Base-by-base conservation (phyloP, 2,797 vertebrate genomes). In the Argentina silus region DNA sequence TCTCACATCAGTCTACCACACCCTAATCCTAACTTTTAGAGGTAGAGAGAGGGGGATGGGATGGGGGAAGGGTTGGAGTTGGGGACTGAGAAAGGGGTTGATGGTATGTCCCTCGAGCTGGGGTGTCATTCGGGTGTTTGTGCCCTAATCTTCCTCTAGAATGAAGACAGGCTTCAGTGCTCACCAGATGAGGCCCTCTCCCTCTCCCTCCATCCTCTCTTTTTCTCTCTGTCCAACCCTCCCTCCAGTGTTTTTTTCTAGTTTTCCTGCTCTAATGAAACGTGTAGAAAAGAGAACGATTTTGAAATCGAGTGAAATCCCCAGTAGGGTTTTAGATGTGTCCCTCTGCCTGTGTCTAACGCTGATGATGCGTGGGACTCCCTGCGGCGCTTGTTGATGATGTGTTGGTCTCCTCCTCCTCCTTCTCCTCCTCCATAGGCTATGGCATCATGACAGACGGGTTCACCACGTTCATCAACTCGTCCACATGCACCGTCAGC, bases 391-490 rank as follows among this genome's bases (percentile, higher is more conserved):
- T 8, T 21, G 55, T 57, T 57, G 55, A 21, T 21, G 57, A 56
- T 42, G 48, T 5, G 15, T 55, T 55, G 19, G 8, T 4, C 27
- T 19, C 19, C 21, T 11, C 68, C n/a, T 47, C 27, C 11, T 65
- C 21, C 45, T 9, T 87, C 67, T 89, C 83, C 73, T 73, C 91
- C 84, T 78, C 83, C 74, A 0, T 93, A 99, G 97, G 97, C 85
- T 99, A 99, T 0, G 97, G 97, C 77, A 96, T 98, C 79, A 98
- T 99, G 97, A 98, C 97, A 0, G 97, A 99, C 7, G 96, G 97
- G 78, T 98, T 94, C 92, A 98, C 97, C 1, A 97, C 97, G 0
- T 99, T 98, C 92, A 93, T 99, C 93, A 99, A 99, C 64, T 95
- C 97, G 67, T 98, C 97, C 11, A 97, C 96, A 7, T 99, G 97